These are phyloP conservation scores for Cyphomyrmex costatus DNA, from an alignment of 1,140 invertebrate species.

Conservation along the genomic window DNA sequence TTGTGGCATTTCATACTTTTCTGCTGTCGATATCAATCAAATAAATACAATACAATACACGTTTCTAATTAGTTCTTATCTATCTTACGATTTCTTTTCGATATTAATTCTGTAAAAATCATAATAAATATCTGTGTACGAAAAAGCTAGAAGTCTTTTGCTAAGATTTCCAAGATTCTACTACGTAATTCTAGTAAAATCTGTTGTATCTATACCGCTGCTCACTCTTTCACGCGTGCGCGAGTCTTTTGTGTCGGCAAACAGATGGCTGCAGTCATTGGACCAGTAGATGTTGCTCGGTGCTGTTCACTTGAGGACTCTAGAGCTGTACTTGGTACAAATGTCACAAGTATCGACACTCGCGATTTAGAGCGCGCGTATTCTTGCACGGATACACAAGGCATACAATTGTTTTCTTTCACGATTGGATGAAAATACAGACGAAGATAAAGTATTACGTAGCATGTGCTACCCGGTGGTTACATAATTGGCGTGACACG, in stretches of 20 bases:
- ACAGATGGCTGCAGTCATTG: conserved; percentile 21
- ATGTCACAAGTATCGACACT: conserved; percentile 3
- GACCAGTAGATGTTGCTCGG: conserved; percentile 23
- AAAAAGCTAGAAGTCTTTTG: neutral
- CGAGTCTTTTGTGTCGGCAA: conserved; percentile 6
- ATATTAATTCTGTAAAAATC: neutral
- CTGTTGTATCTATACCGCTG: neutral
- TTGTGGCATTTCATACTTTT: neutral
- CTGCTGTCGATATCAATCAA: neutral
- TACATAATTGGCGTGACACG: conserved; percentile 14
- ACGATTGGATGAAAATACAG: neutral
- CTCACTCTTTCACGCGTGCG: conserved; percentile 69
- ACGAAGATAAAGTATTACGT: conserved; percentile 30
- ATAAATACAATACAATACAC: neutral
- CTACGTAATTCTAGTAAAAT: neutral
- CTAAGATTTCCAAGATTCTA: neutral
- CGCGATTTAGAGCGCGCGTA: neutral
- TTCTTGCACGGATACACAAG: neutral
- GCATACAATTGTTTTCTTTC: conserved; percentile 11
- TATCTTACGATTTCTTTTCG: neutral
- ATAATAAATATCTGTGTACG: neutral
- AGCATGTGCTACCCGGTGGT: neutral
- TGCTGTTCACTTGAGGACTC: conserved; percentile 1
- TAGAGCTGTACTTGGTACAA: neutral
- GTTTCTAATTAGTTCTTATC: conserved; percentile 1